Base-by-base conservation (phyloP, 2,888 invertebrate genomes). In the Tetrapedia diversipes region DNA sequence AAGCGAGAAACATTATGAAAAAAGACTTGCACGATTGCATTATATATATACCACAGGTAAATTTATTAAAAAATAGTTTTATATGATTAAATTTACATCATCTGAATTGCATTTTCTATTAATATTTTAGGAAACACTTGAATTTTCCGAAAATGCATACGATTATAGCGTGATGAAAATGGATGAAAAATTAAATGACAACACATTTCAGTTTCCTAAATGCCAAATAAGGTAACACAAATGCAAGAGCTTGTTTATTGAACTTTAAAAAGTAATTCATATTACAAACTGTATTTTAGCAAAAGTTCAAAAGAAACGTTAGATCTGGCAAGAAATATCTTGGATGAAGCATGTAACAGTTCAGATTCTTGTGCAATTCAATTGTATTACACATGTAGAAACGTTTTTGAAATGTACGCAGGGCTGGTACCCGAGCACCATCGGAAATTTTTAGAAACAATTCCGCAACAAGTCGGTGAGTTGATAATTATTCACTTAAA, bases 391-490 rank as follows among this genome's bases (percentile, higher is more conserved):
- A 95, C 96, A 0, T 95, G 95, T 6, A 92, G 96, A 79, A 93
- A 95, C 81, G 94, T 98, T 77, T 94, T 97, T 83, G 95, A 95
- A 86, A 92, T 96, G 84, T 98, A 97, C 90, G 94, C 95, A 71
- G 94, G 94, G 53, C 94, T 97, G 60, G 95, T 97, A 29, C 96
- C 97, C 0, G 95, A 95, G 81, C 94, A 96, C 87, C 98, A 98
- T 92, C 95, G 95, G 88, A 95, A 95, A 86, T 94, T 95, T 83
- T 93, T 98, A 70, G 94, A 96, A 88, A 96, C 95, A 1, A 96
- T 98, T 87, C 98, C 98, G 2, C 97, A 98, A 88, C 96, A 97
- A 92, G 95, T 96, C 83, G 96, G 96, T 96, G 89, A 92, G 93
- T 76, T 53, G 19, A 3, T 8, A 19, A 2, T 22, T 0, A 53